These are phyloP conservation scores for Cheilosia vernalis DNA, from an alignment of 2,888 invertebrate species.

Conservation along the genomic window DNA sequence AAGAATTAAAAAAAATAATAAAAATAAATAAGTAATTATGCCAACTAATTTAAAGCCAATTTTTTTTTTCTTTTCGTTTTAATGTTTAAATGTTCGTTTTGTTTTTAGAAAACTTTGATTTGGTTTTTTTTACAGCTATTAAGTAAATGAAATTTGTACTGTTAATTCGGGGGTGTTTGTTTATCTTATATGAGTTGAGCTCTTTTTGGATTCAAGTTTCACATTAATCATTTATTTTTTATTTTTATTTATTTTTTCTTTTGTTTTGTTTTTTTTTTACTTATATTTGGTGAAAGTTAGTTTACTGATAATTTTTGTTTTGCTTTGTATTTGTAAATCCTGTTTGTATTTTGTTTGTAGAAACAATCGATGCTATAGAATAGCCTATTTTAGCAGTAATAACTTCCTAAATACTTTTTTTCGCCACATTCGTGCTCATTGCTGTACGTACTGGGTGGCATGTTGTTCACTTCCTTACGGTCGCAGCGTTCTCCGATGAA, in stretches of 20 bases:
- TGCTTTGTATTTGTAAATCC: slow-evolving; percentile 36
- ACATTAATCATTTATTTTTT: slow-evolving; percentile 64
- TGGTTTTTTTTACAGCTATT: slow-evolving; percentile 69
- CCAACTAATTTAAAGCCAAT: slow-evolving; percentile 69
- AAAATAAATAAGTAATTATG: slow-evolving; percentile 60
- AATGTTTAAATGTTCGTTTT: slow-evolving; percentile 49
- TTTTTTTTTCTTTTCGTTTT: slow-evolving; percentile 28
- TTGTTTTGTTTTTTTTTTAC: slow-evolving; percentile 3
- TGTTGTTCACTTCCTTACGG: slow-evolving; percentile 80
- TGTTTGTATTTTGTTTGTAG: slow-evolving; percentile 47
- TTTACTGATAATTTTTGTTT: slow-evolving; percentile 61
- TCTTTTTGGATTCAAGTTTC: slow-evolving; percentile 69
- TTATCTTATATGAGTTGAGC: slow-evolving; percentile 63
- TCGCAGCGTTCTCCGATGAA: slow-evolving; percentile 83
- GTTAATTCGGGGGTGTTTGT: slow-evolving; percentile 72
- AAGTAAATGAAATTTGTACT: slow-evolving; percentile 74
- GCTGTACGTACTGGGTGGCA: slow-evolving; percentile 83
- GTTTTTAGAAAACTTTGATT: slow-evolving; percentile 70
- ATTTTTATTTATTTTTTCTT: background rate
- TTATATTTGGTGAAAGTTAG: slow-evolving; percentile 69
- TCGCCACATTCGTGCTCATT: slow-evolving; percentile 82
- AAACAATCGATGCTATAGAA: slow-evolving; percentile 83
- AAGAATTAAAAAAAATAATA: background rate
- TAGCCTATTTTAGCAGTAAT: slow-evolving; percentile 84
- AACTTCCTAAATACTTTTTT: slow-evolving; percentile 82